phyloP scores from a whole-genome alignment of 1,140 invertebrate genomes.

The Heliothis subflexa region DNA sequence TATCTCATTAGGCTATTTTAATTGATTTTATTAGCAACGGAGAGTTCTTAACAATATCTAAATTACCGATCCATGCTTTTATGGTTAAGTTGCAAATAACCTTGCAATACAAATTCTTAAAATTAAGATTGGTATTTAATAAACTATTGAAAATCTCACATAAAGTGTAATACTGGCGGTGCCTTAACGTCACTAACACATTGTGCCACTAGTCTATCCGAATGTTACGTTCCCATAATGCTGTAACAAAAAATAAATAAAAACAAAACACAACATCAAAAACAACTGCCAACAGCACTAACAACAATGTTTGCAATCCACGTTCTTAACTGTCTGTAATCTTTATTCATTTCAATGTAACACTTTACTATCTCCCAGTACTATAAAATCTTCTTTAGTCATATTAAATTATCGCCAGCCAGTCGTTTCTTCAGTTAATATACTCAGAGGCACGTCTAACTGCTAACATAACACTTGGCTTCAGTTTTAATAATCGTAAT shows the following conservation, averaged over 20 bases:
- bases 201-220: no score
- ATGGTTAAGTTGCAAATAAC: no score
- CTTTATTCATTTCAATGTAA: constrained; percentile 61
- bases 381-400: constrained; percentile 67
- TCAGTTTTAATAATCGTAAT: constrained; percentile 1
- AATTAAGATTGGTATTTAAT: no score
- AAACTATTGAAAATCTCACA: no score
- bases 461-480: constrained; percentile 34
- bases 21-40: no score
- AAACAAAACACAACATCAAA: not conserved
- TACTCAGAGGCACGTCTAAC: constrained; percentile 29
- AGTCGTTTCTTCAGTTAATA: constrained; percentile 40
- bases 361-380: constrained; percentile 36
- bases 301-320: constrained; percentile 20
- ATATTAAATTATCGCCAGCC: constrained; percentile 73
- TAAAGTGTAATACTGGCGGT: no score
- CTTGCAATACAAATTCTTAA: no score
- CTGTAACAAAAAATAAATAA: not conserved
- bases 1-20: no score
- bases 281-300: not conserved
- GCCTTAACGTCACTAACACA: no score
- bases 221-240: not conserved
- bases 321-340: constrained; percentile 33
- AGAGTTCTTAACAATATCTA: no score
- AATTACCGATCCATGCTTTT: no score